Evolutionary conservation across 2,888 invertebrate genomes (phyloP), one percentile per base, ranked within the genome.

Genomic region (Erebia epiphron): DNA sequence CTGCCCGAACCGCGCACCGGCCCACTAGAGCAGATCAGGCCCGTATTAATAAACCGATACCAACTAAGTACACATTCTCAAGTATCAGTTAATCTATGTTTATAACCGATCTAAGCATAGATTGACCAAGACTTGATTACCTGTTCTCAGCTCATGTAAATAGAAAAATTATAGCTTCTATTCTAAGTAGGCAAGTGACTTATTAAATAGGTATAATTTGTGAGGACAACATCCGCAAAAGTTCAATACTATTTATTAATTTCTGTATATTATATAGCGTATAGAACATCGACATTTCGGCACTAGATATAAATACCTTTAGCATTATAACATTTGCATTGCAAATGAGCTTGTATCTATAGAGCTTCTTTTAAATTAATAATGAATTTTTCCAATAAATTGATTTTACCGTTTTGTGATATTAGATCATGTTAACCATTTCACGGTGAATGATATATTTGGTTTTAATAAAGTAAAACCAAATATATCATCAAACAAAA

Each of bases 341-440:
- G 43, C 61, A 18, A 61, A 61, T 61, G 7, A 43, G 4, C 61
- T 43, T 61, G 46, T 61, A 61, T 61, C 43, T 60, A 60, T 43
- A 46, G 61, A 61, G 18, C 43, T 61, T 61, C 16, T 61, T 61
- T 61, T 43, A 61, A 43, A 61, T 60, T 18, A 56, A 43, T 61
- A 46, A 46, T 61, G 35, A 58, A 46, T 43, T 61, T 43, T 18
- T 61, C 11, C 5, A 18, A 46, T 61, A 43, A 61, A 16, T 43
- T 43, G 43, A 60, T 43, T 60, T 43, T 43, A 61, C 61, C 43
- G 43, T 61, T 43, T 61, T 60, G 11, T 43, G 41, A 41, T 41
- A 11, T 61, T 43, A 11, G 58, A 58, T 35, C 35, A 7, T 41
- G 21, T 41, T n/a, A 11, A 13, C n/a, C n/a, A 26, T 26, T 26